Conservation (phyloP, 2,113 vertebrate species). For the Mohoua ochrocephala region DNA sequence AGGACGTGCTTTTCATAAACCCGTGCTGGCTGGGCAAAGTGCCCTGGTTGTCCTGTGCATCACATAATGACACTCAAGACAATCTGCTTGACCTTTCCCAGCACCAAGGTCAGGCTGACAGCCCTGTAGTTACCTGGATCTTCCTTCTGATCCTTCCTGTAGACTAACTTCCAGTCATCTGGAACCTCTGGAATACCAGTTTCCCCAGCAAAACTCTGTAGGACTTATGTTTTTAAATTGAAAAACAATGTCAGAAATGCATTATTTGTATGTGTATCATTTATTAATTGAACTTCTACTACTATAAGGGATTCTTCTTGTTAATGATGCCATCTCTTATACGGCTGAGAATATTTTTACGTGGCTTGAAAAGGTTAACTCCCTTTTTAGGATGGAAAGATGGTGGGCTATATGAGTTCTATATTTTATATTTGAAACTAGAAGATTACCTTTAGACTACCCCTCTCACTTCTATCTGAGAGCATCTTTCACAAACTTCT, state of each 20-base stretch:
- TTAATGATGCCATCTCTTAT: background rate
- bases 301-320: background rate
- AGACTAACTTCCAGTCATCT: background rate
- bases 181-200: background rate
- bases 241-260: background rate
- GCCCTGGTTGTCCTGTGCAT: background rate
- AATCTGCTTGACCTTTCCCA: background rate
- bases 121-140: background rate
- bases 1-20: background rate
- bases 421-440: background rate
- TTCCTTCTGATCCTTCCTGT: background rate
- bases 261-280: background rate
- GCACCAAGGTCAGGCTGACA: background rate
- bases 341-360: constrained; percentile 4
- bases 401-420: background rate
- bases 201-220: background rate
- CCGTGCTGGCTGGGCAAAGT: background rate
- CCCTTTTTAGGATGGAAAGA: background rate
- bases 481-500: background rate
- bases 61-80: background rate
- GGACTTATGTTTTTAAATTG: background rate
- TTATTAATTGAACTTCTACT: background rate
- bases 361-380: background rate
- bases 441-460: background rate
- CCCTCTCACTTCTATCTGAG: background rate